Base-by-base conservation (phyloP, 2,113 vertebrate species). In the Promerops cafer region DNA sequence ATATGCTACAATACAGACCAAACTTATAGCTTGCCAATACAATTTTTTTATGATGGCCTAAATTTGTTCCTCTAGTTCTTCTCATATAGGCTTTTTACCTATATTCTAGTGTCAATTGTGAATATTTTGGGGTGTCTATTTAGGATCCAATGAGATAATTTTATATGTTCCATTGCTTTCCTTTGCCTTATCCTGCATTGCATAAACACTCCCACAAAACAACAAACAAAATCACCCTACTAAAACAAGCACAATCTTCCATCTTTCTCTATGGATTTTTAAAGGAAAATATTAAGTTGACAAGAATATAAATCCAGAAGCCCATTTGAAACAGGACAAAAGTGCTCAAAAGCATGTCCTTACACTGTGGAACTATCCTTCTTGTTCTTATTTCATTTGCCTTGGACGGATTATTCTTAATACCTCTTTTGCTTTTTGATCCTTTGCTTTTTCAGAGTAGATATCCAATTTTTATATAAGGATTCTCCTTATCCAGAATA, bases 151-250 rank as follows among this genome's bases (percentile, higher is more conserved):
- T 59, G 30, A 63, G 8, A 68, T 52, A 71, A 45, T 82, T 86
- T 65, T 35, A 26, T 47, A 59, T 83, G 11, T 26, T 9, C 24
- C 16, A 23, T 54, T 84, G 10, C 2, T 87, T 78, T 87, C 21
- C 14, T 71, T 87, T 87, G 13, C 2, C 22, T 85, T 70, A 19
- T 56, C 82, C n/a, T 78, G 17, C 20, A 24, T 13, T 81, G 10
- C 23, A 37, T 8, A 21, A 63, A 68, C 49, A 37, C 1, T 0
- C 2, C 4, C 12, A 47, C 10, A 74, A 59, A 90, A 7, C 2
- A 40, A 35, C 27, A 86, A 57, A 71, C 5, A 52, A 68, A 87
- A 45, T 16, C 84, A 53, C 7, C 5, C 7, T 47, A 33, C 7
- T 66, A 28, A 71, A 85, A 1, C 8, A 54, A 54, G 17, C 7